Evolutionary conservation across 30 jellyfish, hydroid and myxozoan genomes (phyloP).

Genomic region (Hydractinia echinata): DNA sequence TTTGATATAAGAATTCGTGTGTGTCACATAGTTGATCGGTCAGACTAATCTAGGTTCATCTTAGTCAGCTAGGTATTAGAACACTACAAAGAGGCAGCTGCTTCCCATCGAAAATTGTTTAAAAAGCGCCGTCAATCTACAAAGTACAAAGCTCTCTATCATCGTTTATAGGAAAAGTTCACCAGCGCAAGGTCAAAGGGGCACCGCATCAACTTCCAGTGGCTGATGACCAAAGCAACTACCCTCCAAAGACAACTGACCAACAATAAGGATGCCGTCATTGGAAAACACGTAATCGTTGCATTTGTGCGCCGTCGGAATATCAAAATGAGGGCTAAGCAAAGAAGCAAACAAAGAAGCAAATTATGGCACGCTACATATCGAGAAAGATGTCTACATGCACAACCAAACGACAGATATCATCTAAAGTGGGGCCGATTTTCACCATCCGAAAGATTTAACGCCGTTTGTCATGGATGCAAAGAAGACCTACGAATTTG

Average conservation of each 20-base stretch:
- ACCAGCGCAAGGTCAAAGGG: slow-evolving; percentile 43
- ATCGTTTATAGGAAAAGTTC: slow-evolving; percentile 22
- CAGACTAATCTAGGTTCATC: too few species aligned
- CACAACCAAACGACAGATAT: slow-evolving; percentile 37
- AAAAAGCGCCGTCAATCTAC: slow-evolving; percentile 38
- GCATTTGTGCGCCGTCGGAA: slow-evolving; percentile 15
- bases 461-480: slow-evolving; percentile 53
- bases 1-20: too few species aligned
- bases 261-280: slow-evolving; percentile 40
- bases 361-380: slow-evolving; percentile 20
- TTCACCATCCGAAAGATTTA: slow-evolving; percentile 12
- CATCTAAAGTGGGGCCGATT: slow-evolving; percentile 19
- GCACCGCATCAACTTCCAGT: slow-evolving; percentile 39
- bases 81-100: too few species aligned
- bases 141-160: slow-evolving; percentile 35
- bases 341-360: slow-evolving; percentile 18
- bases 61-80: too few species aligned
- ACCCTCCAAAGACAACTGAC: slow-evolving; percentile 25
- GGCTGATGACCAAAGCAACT: slow-evolving; percentile 58
- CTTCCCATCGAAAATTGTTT: slow-evolving; percentile 19
- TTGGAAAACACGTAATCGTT: slow-evolving; percentile 48
- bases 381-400: slow-evolving; percentile 46
- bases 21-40: too few species aligned
- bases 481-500: slow-evolving; percentile 37
- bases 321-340: slow-evolving; percentile 25